phyloP scores from a whole-genome alignment of 2,797 vertebrate genomes.

The Tarsius wallacei region DNA sequence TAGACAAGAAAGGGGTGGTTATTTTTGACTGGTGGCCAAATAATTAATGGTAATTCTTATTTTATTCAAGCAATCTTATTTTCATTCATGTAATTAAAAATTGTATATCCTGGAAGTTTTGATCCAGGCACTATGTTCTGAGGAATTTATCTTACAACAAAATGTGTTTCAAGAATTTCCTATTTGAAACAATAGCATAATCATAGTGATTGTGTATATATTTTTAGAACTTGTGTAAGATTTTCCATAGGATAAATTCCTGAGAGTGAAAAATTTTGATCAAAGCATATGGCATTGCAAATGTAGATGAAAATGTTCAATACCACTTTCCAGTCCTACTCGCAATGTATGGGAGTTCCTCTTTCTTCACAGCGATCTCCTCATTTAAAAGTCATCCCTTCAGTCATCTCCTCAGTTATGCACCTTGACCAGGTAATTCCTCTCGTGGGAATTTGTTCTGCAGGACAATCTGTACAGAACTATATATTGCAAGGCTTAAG shows the following conservation, averaged over 20 bases:
- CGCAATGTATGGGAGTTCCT: not conserved
- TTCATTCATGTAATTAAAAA: constrained; percentile 49
- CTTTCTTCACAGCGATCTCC: not conserved
- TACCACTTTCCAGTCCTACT: not conserved
- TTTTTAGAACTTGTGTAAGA: constrained; percentile 40
- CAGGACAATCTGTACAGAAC: not conserved
- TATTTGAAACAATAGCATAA: constrained; percentile 60
- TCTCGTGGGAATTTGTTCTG: not conserved
- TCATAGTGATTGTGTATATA: constrained; percentile 16
- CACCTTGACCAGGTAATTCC: not conserved
- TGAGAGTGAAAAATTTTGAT: not conserved
- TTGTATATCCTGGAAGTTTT: constrained; percentile 3
- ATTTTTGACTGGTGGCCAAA: constrained; percentile 9
- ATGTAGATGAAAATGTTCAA: constrained; percentile 52
- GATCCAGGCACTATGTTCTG: not conserved
- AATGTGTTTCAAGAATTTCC: constrained; percentile 68
- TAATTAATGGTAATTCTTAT: not conserved
- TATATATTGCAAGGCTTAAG: not conserved
- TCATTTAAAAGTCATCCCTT: not conserved
- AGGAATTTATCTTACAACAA: constrained; percentile 63
- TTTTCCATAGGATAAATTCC: constrained; percentile 64
- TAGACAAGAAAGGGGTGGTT: not conserved
- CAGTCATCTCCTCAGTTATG: not conserved
- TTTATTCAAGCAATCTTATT: constrained; percentile 37
- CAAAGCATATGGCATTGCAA: not conserved